Evolutionary conservation across 2,888 invertebrate species (phyloP), one percentile per base, ranked within the genome.

Genomic region (Dasysyrphus tricinctus): DNA sequence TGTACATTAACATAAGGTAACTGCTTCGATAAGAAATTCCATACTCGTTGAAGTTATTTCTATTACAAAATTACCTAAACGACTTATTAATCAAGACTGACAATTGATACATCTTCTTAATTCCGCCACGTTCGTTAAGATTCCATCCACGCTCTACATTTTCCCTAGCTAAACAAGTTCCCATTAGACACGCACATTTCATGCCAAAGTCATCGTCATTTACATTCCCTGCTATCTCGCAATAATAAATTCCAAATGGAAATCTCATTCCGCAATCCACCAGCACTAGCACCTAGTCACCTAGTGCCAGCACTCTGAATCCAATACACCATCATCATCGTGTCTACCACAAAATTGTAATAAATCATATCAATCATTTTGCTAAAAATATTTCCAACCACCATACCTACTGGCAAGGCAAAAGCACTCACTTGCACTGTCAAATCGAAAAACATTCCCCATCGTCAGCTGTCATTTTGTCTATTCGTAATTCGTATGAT

Each of bases 341-440:
- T 24, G 83, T 83, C 79, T 84, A 49, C 83, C 80, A 70, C 65
- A 32, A 72, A 84, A 61, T 3, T 42, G 24, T 70, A 63, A 79
- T 83, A 79, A 83, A 83, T 83, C 83, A 83, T 79, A 74, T 75
- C 79, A 75, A 75, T 84, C 83, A 51, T 29, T 37, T 29, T 29
- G 39, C 69, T 70, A 79, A 83, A 79, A 75, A 83, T 79, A 83
- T 63, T 44, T 37, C 16, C 24, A 67, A 37, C 42, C 73, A 61
- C 39, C 72, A 37, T 34, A 44, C 24, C n/a, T n/a, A n/a, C n/a
- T 51, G 2, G 51, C 49, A 42, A 37, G n/a, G 37, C 24, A 32
- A 19, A 63, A 34, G 65, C 59, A 54, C 73, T 65, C 51, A 63
- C 63, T 49, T 75, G 63, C 24, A 37, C 57, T 61, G 56, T 72